These are phyloP conservation scores for Decapterus maruadsi DNA, from an alignment of 2,797 vertebrate genomes.

Conservation along the genomic window DNA sequence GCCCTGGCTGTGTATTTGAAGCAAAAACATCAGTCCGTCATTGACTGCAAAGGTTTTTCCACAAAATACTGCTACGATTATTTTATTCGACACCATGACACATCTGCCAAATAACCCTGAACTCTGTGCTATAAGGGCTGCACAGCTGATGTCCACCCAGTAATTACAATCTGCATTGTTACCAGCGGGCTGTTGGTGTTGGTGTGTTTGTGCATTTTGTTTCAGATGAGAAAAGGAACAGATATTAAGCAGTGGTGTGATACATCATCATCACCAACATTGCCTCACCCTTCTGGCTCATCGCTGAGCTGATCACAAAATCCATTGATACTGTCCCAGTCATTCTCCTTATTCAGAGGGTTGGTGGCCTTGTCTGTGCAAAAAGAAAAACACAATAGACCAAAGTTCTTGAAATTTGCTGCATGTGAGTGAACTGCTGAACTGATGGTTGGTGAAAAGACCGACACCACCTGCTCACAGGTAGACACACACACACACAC, in stretches of 20 bases:
- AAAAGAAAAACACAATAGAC: constrained; percentile 16
- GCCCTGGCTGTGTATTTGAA: background rate
- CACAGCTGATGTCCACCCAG: background rate
- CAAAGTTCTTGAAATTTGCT: too few relatives aligned
- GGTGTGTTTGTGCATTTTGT: background rate
- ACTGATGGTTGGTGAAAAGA: background rate
- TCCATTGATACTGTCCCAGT: constrained; percentile 92
- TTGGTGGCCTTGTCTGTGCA: constrained; percentile 93
- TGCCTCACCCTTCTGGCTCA: constrained; percentile 93
- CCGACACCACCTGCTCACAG: background rate
- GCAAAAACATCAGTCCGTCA: background rate
- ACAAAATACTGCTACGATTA: background rate
- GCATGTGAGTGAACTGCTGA: background rate
- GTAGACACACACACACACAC: background rate
- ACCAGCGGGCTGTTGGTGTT: too few relatives aligned
- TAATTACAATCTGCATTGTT: background rate
- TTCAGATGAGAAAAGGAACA: background rate
- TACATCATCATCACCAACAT: background rate
- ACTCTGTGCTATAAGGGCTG: background rate
- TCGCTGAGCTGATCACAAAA: constrained; percentile 95
- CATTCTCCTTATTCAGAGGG: constrained; percentile 93
- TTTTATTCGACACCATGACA: background rate
- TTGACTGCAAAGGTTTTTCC: background rate
- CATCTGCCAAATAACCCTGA: background rate
- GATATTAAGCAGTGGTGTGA: background rate